These are phyloP conservation scores for Pampusana beccarii DNA, from an alignment of 2,113 vertebrate species.

Conservation along the genomic window DNA sequence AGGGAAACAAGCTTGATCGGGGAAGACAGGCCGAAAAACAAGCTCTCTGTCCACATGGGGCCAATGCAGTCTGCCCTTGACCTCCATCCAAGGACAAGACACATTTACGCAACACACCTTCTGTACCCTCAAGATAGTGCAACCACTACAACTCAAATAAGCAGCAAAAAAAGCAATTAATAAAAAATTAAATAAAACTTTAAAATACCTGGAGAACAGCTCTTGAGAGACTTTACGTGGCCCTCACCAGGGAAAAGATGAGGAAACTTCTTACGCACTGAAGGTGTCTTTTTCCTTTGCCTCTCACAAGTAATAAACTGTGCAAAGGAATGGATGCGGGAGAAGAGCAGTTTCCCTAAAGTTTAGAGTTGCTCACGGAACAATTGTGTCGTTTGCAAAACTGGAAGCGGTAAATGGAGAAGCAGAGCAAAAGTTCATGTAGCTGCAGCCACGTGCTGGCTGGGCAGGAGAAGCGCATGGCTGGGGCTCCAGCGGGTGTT, in stretches of 20 bases:
- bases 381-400: neutral
- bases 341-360: neutral
- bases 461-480: neutral
- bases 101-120: neutral
- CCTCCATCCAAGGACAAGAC: neutral
- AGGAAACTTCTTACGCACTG: neutral
- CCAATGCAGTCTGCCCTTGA: neutral
- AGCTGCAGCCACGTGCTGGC: neutral
- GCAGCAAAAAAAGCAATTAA: neutral
- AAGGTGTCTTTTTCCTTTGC: neutral
- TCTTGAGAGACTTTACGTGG: neutral
- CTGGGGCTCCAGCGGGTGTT: neutral
- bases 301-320: neutral
- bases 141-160: neutral
- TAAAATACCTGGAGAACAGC: neutral
- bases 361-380: neutral
- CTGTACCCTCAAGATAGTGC: neutral
- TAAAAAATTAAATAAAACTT: neutral
- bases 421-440: fast-evolving
- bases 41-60: neutral
- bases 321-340: neutral
- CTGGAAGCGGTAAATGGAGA: neutral
- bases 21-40: neutral
- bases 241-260: neutral
- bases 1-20: neutral